Percentiles rank a stretch among this genome's conserved stretches.
Conservation (phyloP, 2,888 invertebrate species). For the Caenorhabditis wallacei region DNA sequence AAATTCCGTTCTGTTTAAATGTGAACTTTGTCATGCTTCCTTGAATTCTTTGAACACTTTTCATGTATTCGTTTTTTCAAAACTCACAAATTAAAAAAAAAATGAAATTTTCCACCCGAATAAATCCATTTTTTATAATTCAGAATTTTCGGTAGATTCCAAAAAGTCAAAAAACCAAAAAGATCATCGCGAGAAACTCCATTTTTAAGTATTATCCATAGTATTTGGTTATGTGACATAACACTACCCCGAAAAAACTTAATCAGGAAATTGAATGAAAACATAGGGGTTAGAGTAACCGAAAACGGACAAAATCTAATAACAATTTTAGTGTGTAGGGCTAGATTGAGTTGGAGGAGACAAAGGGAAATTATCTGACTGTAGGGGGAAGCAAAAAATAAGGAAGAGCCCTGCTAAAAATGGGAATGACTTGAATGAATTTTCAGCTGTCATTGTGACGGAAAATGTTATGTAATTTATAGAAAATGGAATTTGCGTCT, state of each 20-base stretch:
- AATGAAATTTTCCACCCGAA: not conserved
- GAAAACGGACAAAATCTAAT: not conserved
- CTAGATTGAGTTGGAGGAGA: not conserved
- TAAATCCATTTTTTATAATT: too few species aligned
- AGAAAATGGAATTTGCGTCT: not conserved
- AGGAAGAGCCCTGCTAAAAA: not conserved
- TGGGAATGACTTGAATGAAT: conserved; percentile 20
- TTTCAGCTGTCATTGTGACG: conserved; percentile 37
- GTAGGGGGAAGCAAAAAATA: not conserved
- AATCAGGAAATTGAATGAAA: conserved; percentile 21
- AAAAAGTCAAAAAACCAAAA: conserved; percentile 7
- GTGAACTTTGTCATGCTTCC: too few species aligned
- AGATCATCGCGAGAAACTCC: conserved; percentile 5
- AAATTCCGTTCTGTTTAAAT: too few species aligned
- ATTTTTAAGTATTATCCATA: too few species aligned
- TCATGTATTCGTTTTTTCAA: too few species aligned
- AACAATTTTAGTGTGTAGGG: too few species aligned
- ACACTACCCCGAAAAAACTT: not conserved
- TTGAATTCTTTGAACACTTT: too few species aligned
- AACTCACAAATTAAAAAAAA: too few species aligned
- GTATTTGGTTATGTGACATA: not conserved
- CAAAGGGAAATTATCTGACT: too few species aligned
- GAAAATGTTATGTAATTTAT: not conserved
- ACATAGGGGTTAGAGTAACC: not conserved
- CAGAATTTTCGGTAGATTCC: not conserved